phyloP scores from a whole-genome alignment of 2,888 invertebrate species.

The Alentia gelatinosa region DNA sequence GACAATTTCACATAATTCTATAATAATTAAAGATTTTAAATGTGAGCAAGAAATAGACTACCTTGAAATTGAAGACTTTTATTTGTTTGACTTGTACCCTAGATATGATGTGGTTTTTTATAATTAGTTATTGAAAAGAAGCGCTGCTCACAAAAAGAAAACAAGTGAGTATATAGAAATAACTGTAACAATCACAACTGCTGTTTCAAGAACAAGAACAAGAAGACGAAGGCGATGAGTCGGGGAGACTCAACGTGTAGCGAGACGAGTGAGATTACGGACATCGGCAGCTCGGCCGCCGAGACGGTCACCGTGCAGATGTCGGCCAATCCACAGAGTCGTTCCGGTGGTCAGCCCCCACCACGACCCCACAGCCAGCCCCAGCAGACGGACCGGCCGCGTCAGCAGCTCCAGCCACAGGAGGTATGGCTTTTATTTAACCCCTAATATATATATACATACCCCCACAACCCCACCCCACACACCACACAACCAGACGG shows the following conservation, averaged over 20 bases:
- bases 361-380: not conserved
- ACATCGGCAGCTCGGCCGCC: not conserved
- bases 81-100: too few species aligned
- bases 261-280: slow-evolving; percentile 8
- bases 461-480: too few species aligned
- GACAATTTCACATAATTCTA: too few species aligned
- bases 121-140: too few species aligned
- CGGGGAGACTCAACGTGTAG: not conserved
- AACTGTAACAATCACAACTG: not conserved
- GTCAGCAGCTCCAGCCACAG: not conserved
- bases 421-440: not conserved
- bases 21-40: too few species aligned
- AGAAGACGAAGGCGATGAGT: not conserved
- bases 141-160: too few species aligned
- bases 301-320: not conserved
- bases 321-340: not conserved
- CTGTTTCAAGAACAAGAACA: not conserved
- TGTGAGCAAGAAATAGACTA: too few species aligned
- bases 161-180: not conserved
- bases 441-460: too few species aligned
- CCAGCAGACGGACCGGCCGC: too few species aligned
- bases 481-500: too few species aligned
- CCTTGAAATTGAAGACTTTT: too few species aligned
- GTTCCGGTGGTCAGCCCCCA: not conserved
- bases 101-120: too few species aligned